Percentiles rank a stretch among this genome's conserved stretches.
phyloP scores from a whole-genome alignment of 2,797 vertebrate species.

The Darevskia nairensis region DNA sequence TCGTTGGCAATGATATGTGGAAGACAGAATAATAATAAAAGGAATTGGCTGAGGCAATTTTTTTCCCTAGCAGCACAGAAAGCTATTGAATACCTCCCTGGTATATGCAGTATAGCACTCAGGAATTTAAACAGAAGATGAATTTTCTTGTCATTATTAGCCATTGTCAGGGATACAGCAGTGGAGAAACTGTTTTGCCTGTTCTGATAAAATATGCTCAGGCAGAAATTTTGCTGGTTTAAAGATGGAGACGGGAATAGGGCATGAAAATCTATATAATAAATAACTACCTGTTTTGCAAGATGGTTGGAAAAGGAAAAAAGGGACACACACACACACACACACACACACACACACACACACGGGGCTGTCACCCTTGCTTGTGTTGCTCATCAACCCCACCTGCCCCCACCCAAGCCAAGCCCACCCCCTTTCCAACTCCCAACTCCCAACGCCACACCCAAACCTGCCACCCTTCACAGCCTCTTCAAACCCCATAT shows the following conservation, averaged over 20 bases:
- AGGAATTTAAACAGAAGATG: conserved; percentile 54
- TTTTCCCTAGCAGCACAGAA: conserved; percentile 47
- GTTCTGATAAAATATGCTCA: conserved; percentile 39
- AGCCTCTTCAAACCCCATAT: too few species aligned
- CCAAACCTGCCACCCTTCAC: too few species aligned
- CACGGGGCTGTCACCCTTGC: accelerated
- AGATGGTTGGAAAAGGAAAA: background rate
- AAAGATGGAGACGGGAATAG: conserved; percentile 1
- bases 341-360: background rate
- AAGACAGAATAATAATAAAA: conserved; percentile 46
- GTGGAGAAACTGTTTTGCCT: conserved; percentile 38
- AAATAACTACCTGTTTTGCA: background rate
- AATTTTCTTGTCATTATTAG: conserved; percentile 47
- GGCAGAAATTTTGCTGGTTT: conserved; percentile 18
- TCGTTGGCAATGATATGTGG: conserved; percentile 13
- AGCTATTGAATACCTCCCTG: conserved; percentile 34
- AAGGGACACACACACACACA: background rate
- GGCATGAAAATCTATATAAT: conserved; percentile 27
- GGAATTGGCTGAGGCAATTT: conserved; percentile 25
- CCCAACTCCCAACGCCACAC: too few species aligned
- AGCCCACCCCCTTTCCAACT: too few species aligned
- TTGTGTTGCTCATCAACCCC: too few species aligned
- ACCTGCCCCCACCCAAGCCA: too few species aligned
- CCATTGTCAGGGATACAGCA: conserved; percentile 27
- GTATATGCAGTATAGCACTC: conserved; percentile 23